Conservation (phyloP, 2,888 invertebrate genomes). For the Scaptomyza tumidula region DNA sequence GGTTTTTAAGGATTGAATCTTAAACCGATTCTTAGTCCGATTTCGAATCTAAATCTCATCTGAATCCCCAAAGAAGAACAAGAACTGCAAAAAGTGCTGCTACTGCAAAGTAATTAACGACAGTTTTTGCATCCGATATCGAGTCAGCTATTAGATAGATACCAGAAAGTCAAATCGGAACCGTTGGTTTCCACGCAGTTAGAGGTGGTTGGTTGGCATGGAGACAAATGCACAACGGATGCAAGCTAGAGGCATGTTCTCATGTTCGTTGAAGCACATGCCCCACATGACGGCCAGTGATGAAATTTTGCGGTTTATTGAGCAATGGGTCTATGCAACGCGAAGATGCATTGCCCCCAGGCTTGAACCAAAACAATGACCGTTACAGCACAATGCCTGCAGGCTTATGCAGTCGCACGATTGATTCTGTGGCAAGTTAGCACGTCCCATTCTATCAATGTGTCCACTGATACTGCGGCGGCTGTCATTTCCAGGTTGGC, state of each 20-base stretch:
- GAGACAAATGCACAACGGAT: conserved; percentile 25
- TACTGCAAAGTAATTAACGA: background rate
- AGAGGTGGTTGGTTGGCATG: conserved; percentile 31
- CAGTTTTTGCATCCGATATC: background rate
- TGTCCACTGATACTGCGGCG: conserved; percentile 15
- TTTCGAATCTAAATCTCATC: too few relatives aligned
- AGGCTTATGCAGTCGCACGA: conserved; percentile 60
- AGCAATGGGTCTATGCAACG: conserved; percentile 54
- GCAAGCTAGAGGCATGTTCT: conserved; percentile 16
- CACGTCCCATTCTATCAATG: conserved; percentile 9
- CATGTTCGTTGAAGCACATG: background rate
- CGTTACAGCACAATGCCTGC: conserved; percentile 49
- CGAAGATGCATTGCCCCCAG: conserved; percentile 42
- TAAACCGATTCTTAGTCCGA: too few relatives aligned
- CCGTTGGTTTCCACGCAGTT: conserved; percentile 23
- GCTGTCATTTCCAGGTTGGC: conserved; percentile 55
- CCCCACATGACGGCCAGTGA: conserved; percentile 17
- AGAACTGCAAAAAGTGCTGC: too few relatives aligned
- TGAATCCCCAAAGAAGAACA: background rate
- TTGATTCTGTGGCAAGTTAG: conserved; percentile 52
- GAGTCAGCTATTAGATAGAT: too few relatives aligned
- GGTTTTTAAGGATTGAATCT: background rate
- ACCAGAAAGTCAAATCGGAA: too few relatives aligned
- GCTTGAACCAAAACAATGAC: conserved; percentile 51
- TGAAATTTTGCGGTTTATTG: conserved; percentile 54